Evolutionary conservation across 2,888 invertebrate species (phyloP).

Genomic region (Onchidella celtica): DNA sequence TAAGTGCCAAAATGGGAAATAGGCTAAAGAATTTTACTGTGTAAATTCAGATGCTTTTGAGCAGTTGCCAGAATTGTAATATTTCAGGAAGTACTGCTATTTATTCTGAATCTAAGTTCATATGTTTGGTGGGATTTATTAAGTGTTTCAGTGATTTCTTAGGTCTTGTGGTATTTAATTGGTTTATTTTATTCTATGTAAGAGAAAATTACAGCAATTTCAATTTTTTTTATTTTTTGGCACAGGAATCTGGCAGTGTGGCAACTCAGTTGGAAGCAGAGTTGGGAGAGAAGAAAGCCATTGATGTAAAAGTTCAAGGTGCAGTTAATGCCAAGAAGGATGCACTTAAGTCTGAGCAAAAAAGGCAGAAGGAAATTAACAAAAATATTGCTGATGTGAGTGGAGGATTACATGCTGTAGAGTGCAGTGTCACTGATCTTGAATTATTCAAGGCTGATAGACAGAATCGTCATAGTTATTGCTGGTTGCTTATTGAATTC

Average conservation of each 20-base stretch:
- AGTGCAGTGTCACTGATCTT: too few relatives aligned
- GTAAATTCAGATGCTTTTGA: too few relatives aligned
- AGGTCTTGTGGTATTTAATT: background rate
- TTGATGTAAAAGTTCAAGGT: conserved; percentile 86
- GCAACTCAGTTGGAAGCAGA: conserved; percentile 85
- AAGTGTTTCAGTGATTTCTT: too few relatives aligned
- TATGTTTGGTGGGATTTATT: too few relatives aligned
- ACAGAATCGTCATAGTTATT: background rate
- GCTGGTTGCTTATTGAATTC: background rate
- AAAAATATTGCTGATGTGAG: conserved; percentile 85
- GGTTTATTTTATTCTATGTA: background rate
- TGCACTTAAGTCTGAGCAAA: conserved; percentile 85
- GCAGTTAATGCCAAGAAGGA: conserved; percentile 85
- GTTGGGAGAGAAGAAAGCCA: conserved; percentile 85
- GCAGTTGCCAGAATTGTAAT: too few relatives aligned
- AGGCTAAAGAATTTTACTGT: too few relatives aligned
- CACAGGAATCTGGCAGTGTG: conserved; percentile 85
- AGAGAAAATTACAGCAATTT: background rate
- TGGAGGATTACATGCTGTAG: background rate
- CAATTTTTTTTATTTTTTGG: background rate
- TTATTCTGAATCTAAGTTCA: too few relatives aligned
- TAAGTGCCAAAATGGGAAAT: too few relatives aligned
- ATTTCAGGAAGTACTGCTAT: too few relatives aligned
- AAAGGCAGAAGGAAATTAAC: conserved; percentile 85
- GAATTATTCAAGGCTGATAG: too few relatives aligned